Evolutionary conservation across 2,797 vertebrate species (phyloP).

Genomic region (Yasuhikotakia modesta): DNA sequence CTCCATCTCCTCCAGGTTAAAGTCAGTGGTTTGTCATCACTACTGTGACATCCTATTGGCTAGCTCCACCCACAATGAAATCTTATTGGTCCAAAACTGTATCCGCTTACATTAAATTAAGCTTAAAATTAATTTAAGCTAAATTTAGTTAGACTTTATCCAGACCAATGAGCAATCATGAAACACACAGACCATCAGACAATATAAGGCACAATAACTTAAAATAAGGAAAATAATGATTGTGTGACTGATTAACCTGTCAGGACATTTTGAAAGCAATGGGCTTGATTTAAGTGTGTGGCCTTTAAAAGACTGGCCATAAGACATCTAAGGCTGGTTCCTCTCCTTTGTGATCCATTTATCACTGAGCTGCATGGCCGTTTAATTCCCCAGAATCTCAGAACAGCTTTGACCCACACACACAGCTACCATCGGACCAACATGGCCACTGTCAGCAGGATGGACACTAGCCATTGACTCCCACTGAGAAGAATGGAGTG

Average conservation of each 20-base stretch:
- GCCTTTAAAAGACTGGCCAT: background rate
- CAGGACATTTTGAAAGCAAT: conserved; percentile 12
- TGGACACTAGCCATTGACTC: conserved; percentile 46
- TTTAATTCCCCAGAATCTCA: conserved; percentile 32
- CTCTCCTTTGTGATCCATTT: conserved; percentile 49
- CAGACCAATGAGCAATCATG: no score
- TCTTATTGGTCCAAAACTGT: background rate
- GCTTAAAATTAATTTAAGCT: no score
- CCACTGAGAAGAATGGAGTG: conserved; percentile 12
- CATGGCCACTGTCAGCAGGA: conserved; percentile 44
- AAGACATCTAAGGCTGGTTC: conserved; percentile 38
- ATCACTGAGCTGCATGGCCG: conserved; percentile 49
- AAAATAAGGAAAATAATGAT: background rate
- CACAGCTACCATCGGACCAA: conserved; percentile 36
- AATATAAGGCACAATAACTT: background rate
- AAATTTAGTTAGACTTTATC: background rate
- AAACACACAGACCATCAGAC: background rate
- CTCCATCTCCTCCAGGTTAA: background rate
- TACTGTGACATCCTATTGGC: background rate
- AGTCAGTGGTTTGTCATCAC: background rate
- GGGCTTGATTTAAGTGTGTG: background rate
- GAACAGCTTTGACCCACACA: conserved; percentile 47
- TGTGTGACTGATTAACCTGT: conserved; percentile 18
- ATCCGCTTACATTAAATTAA: no score
- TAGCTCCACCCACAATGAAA: background rate